These are phyloP conservation scores for Ennomos fuscantarius DNA, from an alignment of 2,888 invertebrate genomes.

Conservation along the genomic window DNA sequence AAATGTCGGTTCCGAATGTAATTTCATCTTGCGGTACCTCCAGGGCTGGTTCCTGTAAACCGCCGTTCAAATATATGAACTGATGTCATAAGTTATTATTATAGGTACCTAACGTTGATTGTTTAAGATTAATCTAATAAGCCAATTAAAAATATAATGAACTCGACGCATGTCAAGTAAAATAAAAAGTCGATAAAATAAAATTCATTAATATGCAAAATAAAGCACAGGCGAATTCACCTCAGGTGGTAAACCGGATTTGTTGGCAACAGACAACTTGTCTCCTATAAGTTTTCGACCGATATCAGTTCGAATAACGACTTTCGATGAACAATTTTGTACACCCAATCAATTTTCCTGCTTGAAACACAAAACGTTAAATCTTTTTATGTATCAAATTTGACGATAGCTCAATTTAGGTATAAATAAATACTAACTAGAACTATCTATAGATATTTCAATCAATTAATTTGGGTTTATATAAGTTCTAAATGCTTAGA, in stretches of 20 bases:
- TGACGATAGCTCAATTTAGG: no score
- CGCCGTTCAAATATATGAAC: conserved; percentile 2
- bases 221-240: conserved; percentile 61
- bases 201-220: conserved; percentile 76
- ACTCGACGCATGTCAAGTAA: conserved; percentile 46
- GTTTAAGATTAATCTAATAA: conserved; percentile 26
- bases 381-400: not conserved
- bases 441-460: no score
- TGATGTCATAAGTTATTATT: no score
- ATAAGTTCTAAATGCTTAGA: no score
- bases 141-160: conserved; percentile 52
- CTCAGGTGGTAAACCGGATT: conserved; percentile 81
- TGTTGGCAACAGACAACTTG: conserved; percentile 77
- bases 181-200: conserved; percentile 67
- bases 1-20: conserved; percentile 30
- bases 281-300: conserved; percentile 63
- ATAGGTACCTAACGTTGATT: conserved; percentile 16
- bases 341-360: conserved; percentile 37
- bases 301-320: conserved; percentile 58
- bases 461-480: no score
- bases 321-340: conserved; percentile 46
- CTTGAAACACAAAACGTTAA: conserved; percentile 17
- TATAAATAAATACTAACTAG: no score
- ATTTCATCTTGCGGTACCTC: conserved; percentile 31
- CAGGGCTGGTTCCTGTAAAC: conserved; percentile 21